Evolutionary conservation across 2,888 invertebrate genomes (phyloP), one percentile per base, ranked within the genome.

Genomic region (Encarsia formosa): DNA sequence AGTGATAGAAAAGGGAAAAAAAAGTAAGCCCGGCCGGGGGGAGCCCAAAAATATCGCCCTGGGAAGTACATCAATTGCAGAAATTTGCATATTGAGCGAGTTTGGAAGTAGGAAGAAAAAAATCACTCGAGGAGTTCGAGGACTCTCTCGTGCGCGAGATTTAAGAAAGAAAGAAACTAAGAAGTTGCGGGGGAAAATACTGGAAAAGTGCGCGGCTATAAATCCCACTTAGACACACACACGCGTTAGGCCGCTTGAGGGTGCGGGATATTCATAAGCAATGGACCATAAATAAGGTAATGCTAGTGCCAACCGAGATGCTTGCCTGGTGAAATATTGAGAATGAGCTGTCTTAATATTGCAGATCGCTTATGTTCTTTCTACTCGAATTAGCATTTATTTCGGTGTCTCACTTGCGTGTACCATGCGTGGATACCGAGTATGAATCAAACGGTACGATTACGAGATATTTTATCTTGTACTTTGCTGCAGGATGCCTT

Each of bases 221-320:
- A 67, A 68, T 71, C 62, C 66, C 61, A 67, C 65, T 70, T 71
- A 59, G 62, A 60, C 62, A 60, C 57, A 65, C 59, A 60, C 59
- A 61, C 55, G 48, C 44, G n/a, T n/a, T n/a, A n/a, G 34, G 15
- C 18, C 29, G 19, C 59, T 50, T 55, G 58, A 59, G 58, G 59
- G 59, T 61, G 63, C 64, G 65, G 65, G 61, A 4, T 69, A 70
- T 71, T 73, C 68, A 72, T 71, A 71, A 70, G 68, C 68, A 69
- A 68, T 67, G 67, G 64, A 54, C 67, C 66, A 70, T 72, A 71
- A 70, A 73, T 73, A 72, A 70, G 52, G 26, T 40, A 45, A 42
- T 49, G 41, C 45, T 20, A n/a, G 19, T 18, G 20, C 49, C n/a
- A n/a, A n/a, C 63, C 11, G 63, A 55, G 56, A 57, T 60, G 38